Evolutionary conservation across 2,888 invertebrate species (phyloP), one percentile per base, ranked within the genome.

Genomic region (Andricus quercusramuli): DNA sequence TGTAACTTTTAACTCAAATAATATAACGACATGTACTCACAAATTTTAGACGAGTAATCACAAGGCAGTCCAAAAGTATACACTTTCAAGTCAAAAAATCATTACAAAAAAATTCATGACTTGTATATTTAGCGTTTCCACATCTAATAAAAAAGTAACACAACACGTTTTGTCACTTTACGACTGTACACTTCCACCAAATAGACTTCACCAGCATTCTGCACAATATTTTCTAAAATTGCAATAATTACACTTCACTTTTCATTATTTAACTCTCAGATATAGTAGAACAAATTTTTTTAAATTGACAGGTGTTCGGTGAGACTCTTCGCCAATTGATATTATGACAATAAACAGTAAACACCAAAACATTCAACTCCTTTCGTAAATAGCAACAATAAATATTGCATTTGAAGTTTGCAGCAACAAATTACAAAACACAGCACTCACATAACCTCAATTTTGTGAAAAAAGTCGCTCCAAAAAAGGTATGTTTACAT

Each of bases 371-470:
- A 37, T 15, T 66, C n/a, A 6, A 66, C n/a, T 66, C 41, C n/a
- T 66, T 41, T 37, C 9, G 13, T 11, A 41, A 66, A 65, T 32
- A 25, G 15, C 29, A 70, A 47, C 20, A 25, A 51, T 70, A 70
- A 51, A 29, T 29, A 29, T 51, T 29, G 5, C 22, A 44, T 17
- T 47, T 47, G 29, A 29, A 6, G 4, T 51, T 32, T 70, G 3
- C 6, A 25, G 25, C 51, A 70, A 22, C 20, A 47, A 25, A 44
- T 44, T 15, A 44, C 44, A 47, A 70, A 47, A 51, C 47, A n/a
- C 44, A 25, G 66, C 51, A 70, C 25, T 67, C 22, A 67, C 67
- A 67, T 67, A 67, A 67, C 67, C 41, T 37, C 22, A 41, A 67
- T 13, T 67, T 44, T 41, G 5, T 9, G n/a, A 62, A 62, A 62